These are phyloP conservation scores for Daubentonia madagascariensis DNA, from an alignment of 2,113 vertebrate genomes.

Conservation along the genomic window DNA sequence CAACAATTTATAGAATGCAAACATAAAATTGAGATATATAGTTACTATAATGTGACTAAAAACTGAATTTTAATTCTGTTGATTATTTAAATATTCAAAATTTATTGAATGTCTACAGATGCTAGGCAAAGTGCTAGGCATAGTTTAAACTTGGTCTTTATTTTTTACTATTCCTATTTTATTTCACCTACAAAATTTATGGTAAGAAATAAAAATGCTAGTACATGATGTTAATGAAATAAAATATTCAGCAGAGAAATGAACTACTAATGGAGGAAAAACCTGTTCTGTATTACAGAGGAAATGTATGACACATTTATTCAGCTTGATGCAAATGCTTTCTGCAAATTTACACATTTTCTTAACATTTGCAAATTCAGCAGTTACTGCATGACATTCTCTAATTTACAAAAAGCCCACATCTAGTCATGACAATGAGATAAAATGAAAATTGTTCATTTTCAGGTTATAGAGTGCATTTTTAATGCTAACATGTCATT, in stretches of 20 bases:
- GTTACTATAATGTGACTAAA: constrained; percentile 32
- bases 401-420: constrained; percentile 46
- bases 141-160: background rate
- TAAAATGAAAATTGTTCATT: constrained; percentile 51
- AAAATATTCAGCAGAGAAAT: background rate
- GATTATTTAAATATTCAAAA: constrained; percentile 55
- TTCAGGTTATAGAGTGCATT: constrained; percentile 58
- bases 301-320: constrained; percentile 1
- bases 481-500: constrained; percentile 68
- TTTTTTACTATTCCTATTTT: constrained; percentile 67
- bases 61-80: constrained; percentile 42
- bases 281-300: background rate
- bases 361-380: constrained; percentile 53
- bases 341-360: constrained; percentile 39
- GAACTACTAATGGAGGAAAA: background rate
- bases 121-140: background rate
- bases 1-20: background rate
- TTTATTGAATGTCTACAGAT: background rate
- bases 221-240: constrained; percentile 47
- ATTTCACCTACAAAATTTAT: constrained; percentile 58
- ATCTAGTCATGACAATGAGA: constrained; percentile 6
- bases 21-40: background rate
- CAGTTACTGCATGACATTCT: constrained; percentile 32
- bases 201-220: constrained; percentile 38
- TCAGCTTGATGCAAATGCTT: constrained; percentile 36